Evolutionary conservation across 1,140 invertebrate species (phyloP), one percentile per base, ranked within the genome.

Genomic region (Trissolcus basalis): DNA sequence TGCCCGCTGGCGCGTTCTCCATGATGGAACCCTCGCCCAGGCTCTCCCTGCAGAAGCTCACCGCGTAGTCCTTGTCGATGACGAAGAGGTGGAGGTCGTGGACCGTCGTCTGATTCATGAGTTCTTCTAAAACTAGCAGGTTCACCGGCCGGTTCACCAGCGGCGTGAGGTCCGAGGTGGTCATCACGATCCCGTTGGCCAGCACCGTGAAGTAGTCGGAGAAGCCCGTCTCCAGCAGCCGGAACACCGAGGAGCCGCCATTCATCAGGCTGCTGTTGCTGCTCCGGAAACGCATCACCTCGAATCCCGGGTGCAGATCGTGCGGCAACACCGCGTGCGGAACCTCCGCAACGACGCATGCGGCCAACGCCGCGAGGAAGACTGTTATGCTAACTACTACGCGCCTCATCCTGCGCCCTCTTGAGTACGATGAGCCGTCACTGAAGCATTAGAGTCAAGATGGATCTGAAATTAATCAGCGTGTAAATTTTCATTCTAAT

Each of bases 111-210:
- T 90, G 90, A 81, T 95, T 95, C 0, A 92, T 91, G 6, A 93
- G 91, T 72, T 96, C 93, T 80, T 96, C 95, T 10, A 95, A 86
- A 0, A 97, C 92, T 7, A 95, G 90, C 12, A 97, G 89, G 78
- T 94, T 93, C 6, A 97, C 91, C 0, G 94, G 93, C 44, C 91
- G 90, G 82, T 96, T 93, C 19, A 95, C 90, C n/a, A 97, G 85
- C 4, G 94, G 93, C 15, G 91, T 91, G 4, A 96, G 88, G 77
- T 96, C 94, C 1, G 94, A 91, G 1, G 95, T 96, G 12, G 95
- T 96, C 95, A 97, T 97, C 7, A 97, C 91, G 44, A 96, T 91
- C 15, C 96, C 96, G 85, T 96, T 93, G 50, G 94, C 92, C n/a
- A 97, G 90, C 32, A 97, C 92, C 0, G 95, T 93, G 83, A 97